A percentile compares a stretch with the other conserved stretches of the same genome.
Conservation (phyloP, 2,113 vertebrate genomes). For the Jacana jacana region DNA sequence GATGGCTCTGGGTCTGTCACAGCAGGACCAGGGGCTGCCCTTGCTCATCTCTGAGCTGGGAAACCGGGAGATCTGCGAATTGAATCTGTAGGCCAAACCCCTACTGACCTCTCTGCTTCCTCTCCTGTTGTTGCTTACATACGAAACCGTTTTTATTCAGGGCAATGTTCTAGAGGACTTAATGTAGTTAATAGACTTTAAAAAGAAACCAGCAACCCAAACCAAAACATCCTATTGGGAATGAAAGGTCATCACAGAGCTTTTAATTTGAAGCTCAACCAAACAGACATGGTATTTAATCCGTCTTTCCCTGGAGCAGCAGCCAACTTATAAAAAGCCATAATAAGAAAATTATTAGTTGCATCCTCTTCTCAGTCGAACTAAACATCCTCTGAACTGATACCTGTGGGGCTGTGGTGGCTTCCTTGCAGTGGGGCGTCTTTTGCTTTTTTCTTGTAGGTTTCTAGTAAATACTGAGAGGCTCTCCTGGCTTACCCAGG, state of each 20-base stretch:
- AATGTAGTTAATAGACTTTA: neutral
- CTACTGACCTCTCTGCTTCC: neutral
- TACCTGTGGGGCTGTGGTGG: fast-evolving
- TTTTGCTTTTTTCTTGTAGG: neutral
- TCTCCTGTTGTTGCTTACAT: neutral
- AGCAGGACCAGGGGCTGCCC: neutral
- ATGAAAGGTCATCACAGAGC: neutral
- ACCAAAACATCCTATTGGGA: neutral
- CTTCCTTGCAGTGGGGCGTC: neutral
- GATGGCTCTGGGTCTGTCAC: neutral
- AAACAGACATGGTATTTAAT: neutral
- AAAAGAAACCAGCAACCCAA: neutral
- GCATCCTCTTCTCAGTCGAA: neutral
- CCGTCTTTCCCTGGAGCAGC: neutral
- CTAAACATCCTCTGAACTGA: neutral
- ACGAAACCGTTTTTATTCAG: neutral
- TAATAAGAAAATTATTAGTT: neutral
- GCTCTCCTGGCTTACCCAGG: neutral
- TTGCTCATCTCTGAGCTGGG: neutral
- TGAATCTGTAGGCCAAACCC: neutral
- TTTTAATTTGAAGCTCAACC: conserved; percentile 18
- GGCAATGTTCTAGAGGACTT: neutral
- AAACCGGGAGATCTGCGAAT: neutral
- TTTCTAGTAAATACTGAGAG: neutral
- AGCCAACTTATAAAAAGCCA: conserved; percentile 3